Base-by-base conservation (phyloP, 2,113 vertebrate species). In the Isichthys henryi region DNA sequence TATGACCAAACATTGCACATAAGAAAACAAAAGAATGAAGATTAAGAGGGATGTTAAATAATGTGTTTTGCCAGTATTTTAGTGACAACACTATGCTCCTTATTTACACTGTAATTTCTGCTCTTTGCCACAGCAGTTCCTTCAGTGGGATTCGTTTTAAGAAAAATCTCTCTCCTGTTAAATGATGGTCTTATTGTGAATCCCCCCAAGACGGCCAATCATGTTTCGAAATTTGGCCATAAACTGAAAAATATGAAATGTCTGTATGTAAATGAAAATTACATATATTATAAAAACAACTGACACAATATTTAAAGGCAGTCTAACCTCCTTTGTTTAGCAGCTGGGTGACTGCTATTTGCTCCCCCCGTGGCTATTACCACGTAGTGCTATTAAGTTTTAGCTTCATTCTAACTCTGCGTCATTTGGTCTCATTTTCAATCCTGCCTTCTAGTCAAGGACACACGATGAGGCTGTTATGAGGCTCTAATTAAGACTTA, bases 1-100 rank as follows among this genome's bases (percentile, higher is more conserved):
- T 77, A 88, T 88, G 66, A 53, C n/a, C 27, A 88, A 77, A 89
- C 17, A 83, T 50, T 45, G 74, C 77, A 89, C 50, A 56, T 21
- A 84, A 46, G 23, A 45, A 35, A 80, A 84, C 21, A 86, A 43
- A 39, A 43, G 35, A 52, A 31, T 87, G 15, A 27, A 50, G 66
- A 83, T 83, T 15, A 89, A 53, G 19, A 43, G 7, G 13, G 35
- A 82, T 82, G 45, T 82, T 43, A 84, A 48, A 84, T 84, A 85
- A 82, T 56, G 50, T 2, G 49, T 82, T 50, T 53, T 13, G 45
- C 17, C 27, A 89, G 50, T 39, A 43, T 89, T 89, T 53, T 17
- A 50, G 17, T 70, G 70, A 52, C 27, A 43, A 80, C 19, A 23
- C 35, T 1, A 80, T 53, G 48, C 15, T 43, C 5, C 74, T 89